Evolutionary conservation across 1,140 invertebrate genomes (phyloP), one percentile per base, ranked within the genome.

Genomic region (Lepidostoma basale): DNA sequence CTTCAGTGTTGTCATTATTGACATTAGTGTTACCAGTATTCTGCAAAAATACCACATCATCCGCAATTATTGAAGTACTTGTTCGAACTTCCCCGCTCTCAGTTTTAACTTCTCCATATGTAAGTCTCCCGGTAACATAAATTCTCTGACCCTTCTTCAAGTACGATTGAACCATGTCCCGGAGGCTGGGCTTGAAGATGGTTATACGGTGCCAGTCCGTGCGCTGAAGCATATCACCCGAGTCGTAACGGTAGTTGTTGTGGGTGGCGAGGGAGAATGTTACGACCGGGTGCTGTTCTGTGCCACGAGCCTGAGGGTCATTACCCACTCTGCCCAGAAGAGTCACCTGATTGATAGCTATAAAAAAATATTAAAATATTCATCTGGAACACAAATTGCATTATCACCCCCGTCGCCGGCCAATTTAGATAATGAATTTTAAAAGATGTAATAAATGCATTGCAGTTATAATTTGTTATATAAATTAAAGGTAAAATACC

Each of bases 171-270:
- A 95, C 88, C 12, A 82, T 87, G 12, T 96, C 92, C 22, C 94
- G 81, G 1, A 98, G 83, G 54, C 84, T 83, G 3, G 93, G 93
- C 76, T 91, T 94, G 76, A 97, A 98, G 3, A 97, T 89, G 74
- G 91, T 91, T 52, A 97, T 81, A 74, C 91, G 86, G 77, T 98
- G 95, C 95, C 95, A 97, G 69, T 96, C 93, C 16, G 94, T 96
- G 74, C 91, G 88, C 77, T 95, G 93, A 9, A 90, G 78, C 74
- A 90, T 85, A 75, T 94, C 90, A 16, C 92, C 93, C 80, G 83
- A 86, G 75, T 88, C 86, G 80, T 88, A 88, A 76, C 89, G 90
- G 75, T 93, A 95, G 79, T 92, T 94, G 9, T 87, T 88, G 75
- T 96, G 91, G 25, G 96, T 98, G 3, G 95, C 96, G 45, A 98